These are phyloP conservation scores for Ornithoptera priamus DNA, from an alignment of 2,888 invertebrate genomes.

Conservation along the genomic window DNA sequence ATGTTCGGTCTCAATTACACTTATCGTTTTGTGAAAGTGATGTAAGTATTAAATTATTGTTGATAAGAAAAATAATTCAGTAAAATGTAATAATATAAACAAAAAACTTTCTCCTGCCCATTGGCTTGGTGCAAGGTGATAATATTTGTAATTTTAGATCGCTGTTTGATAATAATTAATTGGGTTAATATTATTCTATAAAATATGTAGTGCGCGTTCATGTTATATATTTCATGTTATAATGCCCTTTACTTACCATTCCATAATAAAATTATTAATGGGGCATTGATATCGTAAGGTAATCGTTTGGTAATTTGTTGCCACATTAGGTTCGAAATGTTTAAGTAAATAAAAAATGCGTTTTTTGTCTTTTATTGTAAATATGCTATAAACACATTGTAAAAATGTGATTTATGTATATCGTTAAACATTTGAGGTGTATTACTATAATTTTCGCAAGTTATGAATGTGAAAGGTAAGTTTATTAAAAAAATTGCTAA, in stretches of 20 bases:
- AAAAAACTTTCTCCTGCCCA: background rate
- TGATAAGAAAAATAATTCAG: too few species aligned
- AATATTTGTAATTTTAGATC: background rate
- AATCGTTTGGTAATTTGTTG: background rate
- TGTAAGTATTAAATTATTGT: too few species aligned
- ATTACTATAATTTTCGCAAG: background rate
- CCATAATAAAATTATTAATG: background rate
- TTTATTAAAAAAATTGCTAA: background rate
- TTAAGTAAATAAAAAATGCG: background rate
- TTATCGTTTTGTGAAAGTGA: too few species aligned
- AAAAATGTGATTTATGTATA: background rate
- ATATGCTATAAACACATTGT: background rate
- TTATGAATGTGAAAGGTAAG: background rate
- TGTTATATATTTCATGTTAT: constrained; percentile 3
- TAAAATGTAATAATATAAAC: too few species aligned
- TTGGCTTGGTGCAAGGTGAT: background rate
- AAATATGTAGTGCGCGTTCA: background rate
- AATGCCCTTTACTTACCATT: background rate
- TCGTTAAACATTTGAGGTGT: background rate
- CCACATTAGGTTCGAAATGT: background rate
- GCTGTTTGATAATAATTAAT: background rate
- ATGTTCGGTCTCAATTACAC: too few species aligned
- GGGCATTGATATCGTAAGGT: background rate
- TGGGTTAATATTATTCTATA: background rate
- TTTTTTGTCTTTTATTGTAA: background rate